Evolutionary conservation across 1,140 invertebrate species (phyloP).

Genomic region (Eriocheir sinensis): DNA sequence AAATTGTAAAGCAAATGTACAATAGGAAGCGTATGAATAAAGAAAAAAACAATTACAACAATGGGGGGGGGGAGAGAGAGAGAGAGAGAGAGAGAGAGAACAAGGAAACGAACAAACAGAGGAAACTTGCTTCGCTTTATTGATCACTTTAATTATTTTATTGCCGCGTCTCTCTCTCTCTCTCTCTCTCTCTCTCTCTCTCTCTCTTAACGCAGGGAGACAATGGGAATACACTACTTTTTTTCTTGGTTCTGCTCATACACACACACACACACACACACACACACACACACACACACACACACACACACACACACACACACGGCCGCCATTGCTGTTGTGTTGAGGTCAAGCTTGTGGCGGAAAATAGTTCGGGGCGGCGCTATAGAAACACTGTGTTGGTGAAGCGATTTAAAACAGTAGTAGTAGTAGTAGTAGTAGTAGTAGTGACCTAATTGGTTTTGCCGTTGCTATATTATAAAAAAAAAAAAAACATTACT

Average conservation of each 20-base stretch:
- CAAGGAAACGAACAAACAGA: not conserved
- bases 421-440: not conserved
- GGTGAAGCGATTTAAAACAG: too few relatives aligned
- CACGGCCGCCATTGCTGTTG: too few relatives aligned
- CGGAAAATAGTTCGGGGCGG: too few relatives aligned
- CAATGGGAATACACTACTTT: too few relatives aligned
- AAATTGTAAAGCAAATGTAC: too few relatives aligned
- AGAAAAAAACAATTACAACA: not conserved
- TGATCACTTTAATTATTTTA: not conserved
- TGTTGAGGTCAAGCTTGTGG: too few relatives aligned
- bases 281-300: not conserved
- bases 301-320: too few relatives aligned
- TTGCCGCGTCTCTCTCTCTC: not conserved
- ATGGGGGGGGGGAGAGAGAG: not conserved
- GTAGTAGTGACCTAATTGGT: not conserved
- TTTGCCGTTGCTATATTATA: not conserved
- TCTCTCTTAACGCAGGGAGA: not conserved
- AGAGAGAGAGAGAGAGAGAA: not conserved
- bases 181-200: not conserved
- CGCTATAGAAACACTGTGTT: too few relatives aligned
- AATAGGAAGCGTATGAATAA: conserved; percentile 1
- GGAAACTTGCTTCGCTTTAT: not conserved
- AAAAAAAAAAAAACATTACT: not conserved
- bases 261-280: not conserved
- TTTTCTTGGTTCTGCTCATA: not conserved